Evolutionary conservation across 2,888 invertebrate species (phyloP), one percentile per base, ranked within the genome.

Genomic region (Papilio gigon): DNA sequence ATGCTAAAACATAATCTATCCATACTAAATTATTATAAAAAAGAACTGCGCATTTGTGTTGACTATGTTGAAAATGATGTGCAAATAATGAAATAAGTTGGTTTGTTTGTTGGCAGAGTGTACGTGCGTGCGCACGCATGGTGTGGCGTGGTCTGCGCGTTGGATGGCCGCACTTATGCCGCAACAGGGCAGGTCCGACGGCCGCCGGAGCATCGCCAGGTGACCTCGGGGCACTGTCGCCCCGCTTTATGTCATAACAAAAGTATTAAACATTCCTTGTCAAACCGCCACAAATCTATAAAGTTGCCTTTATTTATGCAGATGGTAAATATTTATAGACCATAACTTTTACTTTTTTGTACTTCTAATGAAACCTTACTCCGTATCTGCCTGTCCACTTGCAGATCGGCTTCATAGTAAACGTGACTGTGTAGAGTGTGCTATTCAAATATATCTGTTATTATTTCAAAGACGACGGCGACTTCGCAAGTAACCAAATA

Each of bases 201-300:
- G 93, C 85, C 93, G 94, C 85, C 93, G 94, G 88, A 94, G 94
- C 92, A 93, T 94, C 87, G 94, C 94, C 89, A 94, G 94, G 95
- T 94, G 89, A 92, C 79, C 84, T 84, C 88, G 84, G 78, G 78
- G 80, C 82, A 80, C 79, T 75, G 68, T 67, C 66, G 58, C 50
- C 20, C 35, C 53, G 53, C 53, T 30, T 60, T 17, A 58, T 62
- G 17, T 59, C 61, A 63, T 64, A 65, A 71, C 40, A 66, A 65
- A 65, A 77, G 77, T 70, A 75, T 56, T 71, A 68, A 68, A 72
- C 44, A 71, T 72, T 71, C 65, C 68, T 58, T 50, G 67, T 42
- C 59, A 69, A 53, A 9, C 5, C 17, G n/a, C 22, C 50, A 59
- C n/a, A 67, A 42, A n/a, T 67, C 59, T 56, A 56, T 56, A 56